Conservation (phyloP, 2,888 invertebrate genomes). For the Pollenia labialis region DNA sequence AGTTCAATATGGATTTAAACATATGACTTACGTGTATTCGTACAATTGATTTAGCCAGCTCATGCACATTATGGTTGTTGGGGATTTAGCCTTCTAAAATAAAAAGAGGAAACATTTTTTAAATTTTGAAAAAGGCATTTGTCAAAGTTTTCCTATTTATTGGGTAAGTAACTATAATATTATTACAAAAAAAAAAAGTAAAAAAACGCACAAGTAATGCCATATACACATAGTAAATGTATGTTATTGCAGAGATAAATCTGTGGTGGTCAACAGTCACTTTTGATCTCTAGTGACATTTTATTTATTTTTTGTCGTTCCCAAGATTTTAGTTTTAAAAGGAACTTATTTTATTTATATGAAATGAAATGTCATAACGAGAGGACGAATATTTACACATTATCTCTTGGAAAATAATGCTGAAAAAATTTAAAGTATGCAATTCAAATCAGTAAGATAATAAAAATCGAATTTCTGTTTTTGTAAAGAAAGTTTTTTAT, state of each 20-base stretch:
- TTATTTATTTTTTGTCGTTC: not conserved
- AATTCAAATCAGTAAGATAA: too few relatives aligned
- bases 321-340: not conserved
- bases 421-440: not conserved
- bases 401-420: not conserved
- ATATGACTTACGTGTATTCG: too few relatives aligned
- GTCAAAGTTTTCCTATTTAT: too few relatives aligned
- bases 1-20: too few relatives aligned
- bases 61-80: too few relatives aligned
- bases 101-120: too few relatives aligned
- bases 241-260: not conserved
- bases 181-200: not conserved
- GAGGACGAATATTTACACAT: not conserved
- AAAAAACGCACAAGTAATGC: not conserved
- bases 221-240: not conserved
- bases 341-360: not conserved
- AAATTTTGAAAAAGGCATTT: too few relatives aligned
- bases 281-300: slow-evolving; percentile 26
- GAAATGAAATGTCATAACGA: not conserved
- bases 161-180: too few relatives aligned
- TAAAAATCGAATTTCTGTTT: too few relatives aligned
- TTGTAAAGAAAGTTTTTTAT: too few relatives aligned
- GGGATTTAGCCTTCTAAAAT: too few relatives aligned
- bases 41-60: too few relatives aligned
- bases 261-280: slow-evolving; percentile 8